Evolutionary conservation across 2,797 vertebrate genomes (phyloP).

Genomic region (Chromobotia macracanthus): DNA sequence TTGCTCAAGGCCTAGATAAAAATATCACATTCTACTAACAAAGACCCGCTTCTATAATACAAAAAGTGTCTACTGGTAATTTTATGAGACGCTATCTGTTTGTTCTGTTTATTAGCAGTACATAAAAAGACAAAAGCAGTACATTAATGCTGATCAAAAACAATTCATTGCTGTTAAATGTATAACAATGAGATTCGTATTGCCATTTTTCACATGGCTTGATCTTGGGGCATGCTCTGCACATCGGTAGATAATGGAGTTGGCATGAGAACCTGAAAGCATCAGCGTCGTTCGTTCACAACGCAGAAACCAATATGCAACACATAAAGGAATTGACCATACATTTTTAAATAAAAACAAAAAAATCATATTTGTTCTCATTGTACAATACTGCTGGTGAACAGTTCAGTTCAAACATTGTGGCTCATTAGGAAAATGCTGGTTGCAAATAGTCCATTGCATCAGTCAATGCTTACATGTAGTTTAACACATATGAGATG

Average conservation of each 20-base stretch:
- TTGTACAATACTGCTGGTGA: constrained; percentile 9
- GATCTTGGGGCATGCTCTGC: background rate
- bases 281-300: background rate
- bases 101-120: background rate
- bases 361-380: background rate
- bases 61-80: constrained; percentile 1
- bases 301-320: background rate
- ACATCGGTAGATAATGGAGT: background rate
- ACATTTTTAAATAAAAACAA: background rate
- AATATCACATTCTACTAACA: constrained; percentile 24
- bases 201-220: constrained; percentile 7
- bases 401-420: background rate
- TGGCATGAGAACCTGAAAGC: constrained; percentile 2
- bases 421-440: constrained; percentile 17
- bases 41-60: background rate
- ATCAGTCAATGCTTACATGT: no score
- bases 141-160: constrained; percentile 20
- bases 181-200: constrained; percentile 4
- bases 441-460: background rate
- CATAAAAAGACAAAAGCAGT: no score
- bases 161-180: background rate
- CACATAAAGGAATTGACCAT: background rate
- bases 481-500: constrained; percentile 19
- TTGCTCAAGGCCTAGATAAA: background rate
- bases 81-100: background rate